Evolutionary conservation across 2,113 vertebrate genomes (phyloP), one percentile per base, ranked within the genome.

Genomic region (Acanthochromis polyacanthus): DNA sequence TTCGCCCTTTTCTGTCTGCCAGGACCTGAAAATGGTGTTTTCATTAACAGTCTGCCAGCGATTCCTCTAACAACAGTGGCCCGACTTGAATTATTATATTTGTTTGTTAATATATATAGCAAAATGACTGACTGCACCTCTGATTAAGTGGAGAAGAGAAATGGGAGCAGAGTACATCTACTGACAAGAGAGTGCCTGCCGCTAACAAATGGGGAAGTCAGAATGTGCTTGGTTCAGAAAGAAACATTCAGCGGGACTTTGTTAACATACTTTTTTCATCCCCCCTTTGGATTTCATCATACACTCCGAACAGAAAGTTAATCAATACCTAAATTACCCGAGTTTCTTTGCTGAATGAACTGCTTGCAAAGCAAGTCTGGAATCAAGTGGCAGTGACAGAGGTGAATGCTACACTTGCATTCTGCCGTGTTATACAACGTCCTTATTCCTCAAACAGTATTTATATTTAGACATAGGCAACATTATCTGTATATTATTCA

Each of bases 131-230:
- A 79, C 65, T 75, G 70, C 70, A 52, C 50, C 59, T 69, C 48
- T 70, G 67, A 82, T 73, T 75, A 70, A 79, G 52, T 62, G 81
- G 62, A 67, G 71, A 76, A 36, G 48, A 25, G 60, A 65, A 61
- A 50, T 20, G 17, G 36, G 45, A 68, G 56, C 22, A 10, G 23
- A 32, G 38, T 79, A 59, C 50, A 30, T 66, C 23, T 20, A 5
- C 43, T 38, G 19, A 76, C 52, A 64, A 32, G 20, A 25, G 7
- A 36, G 55, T 36, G 56, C 16, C 74, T 65, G 46, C 30, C 71
- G 56, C 58, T 56, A 23, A 68, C 70, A 55, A 59, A 65, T 43
- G 40, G 12, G 58, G 28, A 4, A 45, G 28, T 72, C 23, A 12
- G n/a, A 10, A 61, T 70, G 9, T 51, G 45, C 48, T 63, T 48